Evolutionary conservation across 1,140 invertebrate genomes (phyloP).

Genomic region (Psix sp.): DNA sequence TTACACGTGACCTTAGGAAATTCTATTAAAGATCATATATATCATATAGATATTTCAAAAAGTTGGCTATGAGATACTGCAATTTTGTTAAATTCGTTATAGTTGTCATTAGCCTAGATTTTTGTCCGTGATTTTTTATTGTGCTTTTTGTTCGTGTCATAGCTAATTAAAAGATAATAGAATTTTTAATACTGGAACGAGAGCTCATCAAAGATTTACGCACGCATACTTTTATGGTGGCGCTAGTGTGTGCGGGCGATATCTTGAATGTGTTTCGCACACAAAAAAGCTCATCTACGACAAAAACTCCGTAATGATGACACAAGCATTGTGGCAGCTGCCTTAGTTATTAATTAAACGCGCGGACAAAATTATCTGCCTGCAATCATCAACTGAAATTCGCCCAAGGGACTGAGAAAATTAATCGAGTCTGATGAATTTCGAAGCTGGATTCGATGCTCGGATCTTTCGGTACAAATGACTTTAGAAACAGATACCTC

Average conservation of each 20-base stretch:
- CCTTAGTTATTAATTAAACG: conserved; percentile 75
- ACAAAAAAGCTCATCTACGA: conserved; percentile 49
- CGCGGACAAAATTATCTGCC: conserved; percentile 62
- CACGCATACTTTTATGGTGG: conserved; percentile 63
- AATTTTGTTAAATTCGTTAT: too few relatives aligned
- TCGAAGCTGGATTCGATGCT: conserved; percentile 58
- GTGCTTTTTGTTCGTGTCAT: too few relatives aligned
- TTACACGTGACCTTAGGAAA: too few relatives aligned
- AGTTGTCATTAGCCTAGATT: too few relatives aligned
- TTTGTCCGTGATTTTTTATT: too few relatives aligned
- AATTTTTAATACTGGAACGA: too few relatives aligned
- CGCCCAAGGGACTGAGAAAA: conserved; percentile 66
- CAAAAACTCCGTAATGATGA: conserved; percentile 73
- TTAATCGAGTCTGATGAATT: conserved; percentile 71
- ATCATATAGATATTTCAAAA: too few relatives aligned
- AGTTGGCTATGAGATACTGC: too few relatives aligned
- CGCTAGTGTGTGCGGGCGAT: conserved; percentile 69
- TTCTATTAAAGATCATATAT: too few relatives aligned
- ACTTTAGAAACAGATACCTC: conserved; percentile 65
- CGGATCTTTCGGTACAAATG: conserved; percentile 36
- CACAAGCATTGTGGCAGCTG: conserved; percentile 68
- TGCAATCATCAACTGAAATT: conserved; percentile 64
- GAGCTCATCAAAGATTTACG: too few relatives aligned
- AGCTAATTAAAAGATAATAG: background rate
- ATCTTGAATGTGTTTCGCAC: conserved; percentile 59